Evolutionary conservation across 2,113 vertebrate genomes (phyloP).

Genomic region (Odocoileus hemionus): DNA sequence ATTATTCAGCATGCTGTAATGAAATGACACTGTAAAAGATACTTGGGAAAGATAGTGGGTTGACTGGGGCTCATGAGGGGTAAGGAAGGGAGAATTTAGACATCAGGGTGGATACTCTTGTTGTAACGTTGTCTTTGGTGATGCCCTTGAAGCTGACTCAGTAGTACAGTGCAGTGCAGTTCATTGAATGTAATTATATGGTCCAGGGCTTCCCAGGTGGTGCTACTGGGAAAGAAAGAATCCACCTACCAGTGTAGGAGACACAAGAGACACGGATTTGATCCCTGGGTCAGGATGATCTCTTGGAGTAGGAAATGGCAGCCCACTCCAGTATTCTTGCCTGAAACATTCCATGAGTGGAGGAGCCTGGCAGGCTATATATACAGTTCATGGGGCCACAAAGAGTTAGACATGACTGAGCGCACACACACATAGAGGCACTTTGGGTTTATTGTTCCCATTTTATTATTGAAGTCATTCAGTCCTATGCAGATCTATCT

Average conservation of each 20-base stretch:
- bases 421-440: fast-evolving
- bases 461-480: not conserved
- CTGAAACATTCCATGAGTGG: not conserved
- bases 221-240: not conserved
- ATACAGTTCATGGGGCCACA: not conserved
- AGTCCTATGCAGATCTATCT: not conserved
- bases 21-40: not conserved
- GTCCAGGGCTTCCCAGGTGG: not conserved
- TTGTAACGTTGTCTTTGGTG: not conserved
- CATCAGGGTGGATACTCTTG: not conserved
- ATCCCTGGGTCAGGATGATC: not conserved
- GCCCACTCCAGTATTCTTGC: not conserved
- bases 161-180: fast-evolving
- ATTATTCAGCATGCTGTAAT: not conserved
- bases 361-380: not conserved
- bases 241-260: not conserved
- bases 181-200: not conserved
- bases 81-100: not conserved
- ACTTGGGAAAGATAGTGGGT: not conserved
- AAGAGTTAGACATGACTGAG: not conserved
- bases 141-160: not conserved
- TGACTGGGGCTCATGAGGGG: not conserved
- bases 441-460: not conserved
- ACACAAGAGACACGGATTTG: not conserved
- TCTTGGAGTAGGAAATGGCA: not conserved